A percentile compares a stretch with the other conserved stretches of the same genome.
Evolutionary conservation across 2,888 invertebrate genomes (phyloP).

Genomic region (Drosophila monieri): DNA sequence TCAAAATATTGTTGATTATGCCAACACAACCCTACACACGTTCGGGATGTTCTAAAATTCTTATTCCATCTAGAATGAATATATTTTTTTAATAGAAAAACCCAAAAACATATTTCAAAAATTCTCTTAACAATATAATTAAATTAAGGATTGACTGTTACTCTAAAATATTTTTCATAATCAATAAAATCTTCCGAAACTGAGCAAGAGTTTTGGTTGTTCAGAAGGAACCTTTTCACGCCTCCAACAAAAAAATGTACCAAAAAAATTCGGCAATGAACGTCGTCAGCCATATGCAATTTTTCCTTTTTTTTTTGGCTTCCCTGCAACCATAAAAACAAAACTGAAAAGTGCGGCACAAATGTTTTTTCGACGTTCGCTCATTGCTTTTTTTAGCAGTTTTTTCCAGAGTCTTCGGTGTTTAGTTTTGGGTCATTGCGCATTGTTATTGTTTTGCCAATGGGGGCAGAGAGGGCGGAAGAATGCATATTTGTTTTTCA

Average conservation of each 20-base stretch:
- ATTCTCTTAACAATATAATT: neutral
- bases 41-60: neutral
- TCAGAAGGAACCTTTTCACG: slow-evolving; percentile 6
- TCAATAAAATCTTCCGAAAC: no score
- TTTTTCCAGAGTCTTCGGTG: slow-evolving; percentile 44
- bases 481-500: slow-evolving; percentile 64
- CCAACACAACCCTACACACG: slow-evolving; percentile 36
- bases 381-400: slow-evolving; percentile 21
- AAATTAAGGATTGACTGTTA: neutral
- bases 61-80: neutral
- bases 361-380: slow-evolving; percentile 41
- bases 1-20: slow-evolving; percentile 76
- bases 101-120: neutral
- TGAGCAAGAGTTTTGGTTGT: neutral
- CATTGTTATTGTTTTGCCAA: slow-evolving; percentile 69
- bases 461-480: slow-evolving; percentile 33
- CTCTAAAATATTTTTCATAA: neutral
- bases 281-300: slow-evolving; percentile 39
- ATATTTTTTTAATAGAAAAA: neutral
- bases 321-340: slow-evolving; percentile 38
- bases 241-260: slow-evolving; percentile 5
- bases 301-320: neutral
- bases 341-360: slow-evolving; percentile 38
- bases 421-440: slow-evolving; percentile 76
- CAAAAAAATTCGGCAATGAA: slow-evolving; percentile 32